phyloP scores from a whole-genome alignment of 2,797 vertebrate genomes.

The Decapterus maruadsi region DNA sequence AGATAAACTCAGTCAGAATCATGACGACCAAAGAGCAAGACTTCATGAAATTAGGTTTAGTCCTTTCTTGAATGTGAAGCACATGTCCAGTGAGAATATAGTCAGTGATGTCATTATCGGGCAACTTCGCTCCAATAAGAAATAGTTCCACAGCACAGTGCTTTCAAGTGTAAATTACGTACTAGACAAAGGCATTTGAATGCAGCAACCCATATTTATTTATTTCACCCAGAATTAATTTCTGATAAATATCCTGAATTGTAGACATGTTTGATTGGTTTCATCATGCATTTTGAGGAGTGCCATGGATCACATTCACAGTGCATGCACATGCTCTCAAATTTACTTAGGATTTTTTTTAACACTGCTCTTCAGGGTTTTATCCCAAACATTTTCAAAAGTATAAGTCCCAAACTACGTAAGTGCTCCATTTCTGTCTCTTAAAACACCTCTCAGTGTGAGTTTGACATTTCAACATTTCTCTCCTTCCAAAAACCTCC shows the following conservation, averaged over 20 bases:
- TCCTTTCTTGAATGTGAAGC: conserved; percentile 10
- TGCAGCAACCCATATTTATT: background rate
- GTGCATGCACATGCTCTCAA: background rate
- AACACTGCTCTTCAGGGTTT: conserved; percentile 5
- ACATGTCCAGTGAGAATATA: conserved; percentile 5
- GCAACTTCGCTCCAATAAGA: conserved; percentile 30
- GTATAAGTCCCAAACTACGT: conserved; percentile 1
- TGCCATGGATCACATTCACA: background rate
- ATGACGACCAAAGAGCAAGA: conserved; percentile 15
- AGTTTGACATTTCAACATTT: conserved; percentile 42
- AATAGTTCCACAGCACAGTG: background rate
- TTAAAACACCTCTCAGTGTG: conserved; percentile 18
- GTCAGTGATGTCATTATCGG: conserved; percentile 18
- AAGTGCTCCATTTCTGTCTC: conserved; percentile 18
- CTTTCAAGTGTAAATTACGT: background rate
- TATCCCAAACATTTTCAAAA: conserved; percentile 4
- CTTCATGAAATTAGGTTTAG: conserved; percentile 28
- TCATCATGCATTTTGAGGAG: background rate
- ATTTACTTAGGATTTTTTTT: conserved; percentile 7
- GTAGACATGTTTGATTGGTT: background rate
- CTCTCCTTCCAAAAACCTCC: conserved; percentile 26
- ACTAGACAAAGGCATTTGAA: background rate
- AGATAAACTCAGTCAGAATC: conserved; percentile 13
- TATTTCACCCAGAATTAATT: background rate
- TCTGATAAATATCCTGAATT: background rate